phyloP scores from a whole-genome alignment of 2,113 vertebrate genomes.

The Podarcis cretensis region DNA sequence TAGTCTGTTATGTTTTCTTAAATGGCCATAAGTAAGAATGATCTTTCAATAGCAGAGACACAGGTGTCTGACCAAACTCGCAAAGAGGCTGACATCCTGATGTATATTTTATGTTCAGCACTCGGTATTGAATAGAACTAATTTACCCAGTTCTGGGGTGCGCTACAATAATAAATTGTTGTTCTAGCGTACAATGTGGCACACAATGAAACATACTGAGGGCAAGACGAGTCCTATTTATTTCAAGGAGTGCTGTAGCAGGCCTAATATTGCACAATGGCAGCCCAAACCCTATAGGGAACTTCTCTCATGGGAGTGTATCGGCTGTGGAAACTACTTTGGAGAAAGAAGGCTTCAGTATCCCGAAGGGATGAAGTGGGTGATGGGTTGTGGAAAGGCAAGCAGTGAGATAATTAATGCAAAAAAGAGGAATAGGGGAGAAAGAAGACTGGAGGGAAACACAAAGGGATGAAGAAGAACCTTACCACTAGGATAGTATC shows the following conservation, averaged over 20 bases:
- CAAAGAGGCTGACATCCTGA: slow-evolving; percentile 36
- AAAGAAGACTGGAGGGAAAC: no score
- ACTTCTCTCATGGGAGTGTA: not conserved
- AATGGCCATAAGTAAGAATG: slow-evolving; percentile 46
- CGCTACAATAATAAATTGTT: slow-evolving; percentile 40
- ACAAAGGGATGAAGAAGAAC: not conserved
- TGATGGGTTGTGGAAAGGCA: not conserved
- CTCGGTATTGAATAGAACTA: slow-evolving; percentile 38
- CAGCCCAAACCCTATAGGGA: not conserved
- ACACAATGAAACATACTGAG: not conserved
- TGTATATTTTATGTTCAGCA: slow-evolving; percentile 46
- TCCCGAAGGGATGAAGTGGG: not conserved
- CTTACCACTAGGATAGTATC: not conserved
- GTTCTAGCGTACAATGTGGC: slow-evolving; percentile 27
- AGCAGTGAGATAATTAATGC: not conserved
- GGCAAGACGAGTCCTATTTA: slow-evolving; percentile 8
- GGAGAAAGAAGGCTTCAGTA: not conserved
- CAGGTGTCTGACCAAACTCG: slow-evolving; percentile 35
- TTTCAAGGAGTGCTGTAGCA: slow-evolving; percentile 21
- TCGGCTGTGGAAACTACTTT: not conserved
- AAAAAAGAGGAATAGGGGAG: not conserved
- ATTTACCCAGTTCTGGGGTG: slow-evolving; percentile 37
- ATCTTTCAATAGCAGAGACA: slow-evolving; percentile 40
- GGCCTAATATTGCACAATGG: slow-evolving; percentile 1
- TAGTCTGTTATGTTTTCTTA: slow-evolving; percentile 45